Evolutionary conservation across 2,888 invertebrate species (phyloP), one percentile per base, ranked within the genome.

Genomic region (Morpho deidamia): DNA sequence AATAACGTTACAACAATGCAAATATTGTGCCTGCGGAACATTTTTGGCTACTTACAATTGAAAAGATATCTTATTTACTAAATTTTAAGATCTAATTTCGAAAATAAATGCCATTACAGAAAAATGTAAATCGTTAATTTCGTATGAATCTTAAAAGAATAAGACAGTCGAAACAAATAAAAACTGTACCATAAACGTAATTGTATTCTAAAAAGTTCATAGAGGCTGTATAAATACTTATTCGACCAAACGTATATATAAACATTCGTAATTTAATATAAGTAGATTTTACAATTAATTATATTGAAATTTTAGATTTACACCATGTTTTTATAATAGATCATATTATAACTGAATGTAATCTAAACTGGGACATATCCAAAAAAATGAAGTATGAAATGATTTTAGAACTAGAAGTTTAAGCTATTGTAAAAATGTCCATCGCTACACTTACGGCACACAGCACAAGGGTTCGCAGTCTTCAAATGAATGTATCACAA

Each of bases 401-500:
- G 52, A 46, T 52, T 49, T 57, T 49, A 49, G 51, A 49, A 54
- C 51, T 56, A 59, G 50, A 51, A 37, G 49, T 50, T 23, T 23
- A 23, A 23, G 56, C 56, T 55, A 56, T n/a, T 39, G 50, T 55
- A 55, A 45, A 42, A 49, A 76, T 70, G 71, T 80, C 75, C 81
- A 61, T 51, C 53, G 62, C 72, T 77, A 83, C 82, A 76, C 80
- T 71, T 81, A 80, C 72, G 74, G 63, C 78, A 85, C 86, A 81
- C 82, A 76, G 78, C 78, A 83, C 80, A 78, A 74, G 69, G 68
- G 73, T 77, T 76, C 74, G 72, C 84, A 86, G 86, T 86, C 85
- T 87, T 83, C 81, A 80, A 76, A 74, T 72, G 73, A 81, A 80
- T 78, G 70, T 81, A 85, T 86, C 88, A 87, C 87, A 83, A 78